Evolutionary conservation across 92 coral and sea anemone species (phyloP), one percentile per base, ranked within the genome.

Genomic region (Epizoanthus scotinus): DNA sequence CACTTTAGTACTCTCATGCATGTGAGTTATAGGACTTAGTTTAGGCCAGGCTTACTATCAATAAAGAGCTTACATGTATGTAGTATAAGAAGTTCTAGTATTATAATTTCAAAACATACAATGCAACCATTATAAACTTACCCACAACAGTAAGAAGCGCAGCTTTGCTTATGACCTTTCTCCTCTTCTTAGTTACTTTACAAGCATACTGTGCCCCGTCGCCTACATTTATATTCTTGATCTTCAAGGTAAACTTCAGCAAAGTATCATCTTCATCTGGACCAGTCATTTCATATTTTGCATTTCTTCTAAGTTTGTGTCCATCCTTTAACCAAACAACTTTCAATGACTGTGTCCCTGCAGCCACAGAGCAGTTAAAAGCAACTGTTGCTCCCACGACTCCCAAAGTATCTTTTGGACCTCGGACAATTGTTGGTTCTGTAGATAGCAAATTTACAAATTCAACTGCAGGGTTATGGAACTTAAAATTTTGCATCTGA

Each of bases 401-500:
- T 6, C 70, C 81, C 8, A 83, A 58, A 26, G 81, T 65, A 77
- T 87, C 81, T 28, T 63, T 71, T 2, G 97, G 94, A 18, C 86
- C 88, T 25, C 74, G 70, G 13, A 92, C 83, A 42, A 95, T 60
- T 28, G 97, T 78, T 6, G 98, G 98, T 75, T 95, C 98, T 95
- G 67, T 19, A 36, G 73, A 5, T 19, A 25, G 44, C 25, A 18
- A 50, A 26, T 26, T 17, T 2, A 47, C 17, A 20, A 12, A 17
- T 21, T 42, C 26, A 57, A 57, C n/a, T n/a, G n/a, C n/a, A 24
- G 0, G 52, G 52, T 44, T 8, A 44, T 44, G 52, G 52, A 44
- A 44, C 52, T 44, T 44, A 8, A 15, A 1, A 44, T 9, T 44
- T 0, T 42, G 4, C 8, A 47, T 9, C 44, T 36, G 8, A 40